These are phyloP conservation scores for Hipparchia semele DNA, from an alignment of 2,888 invertebrate genomes.

Conservation along the genomic window DNA sequence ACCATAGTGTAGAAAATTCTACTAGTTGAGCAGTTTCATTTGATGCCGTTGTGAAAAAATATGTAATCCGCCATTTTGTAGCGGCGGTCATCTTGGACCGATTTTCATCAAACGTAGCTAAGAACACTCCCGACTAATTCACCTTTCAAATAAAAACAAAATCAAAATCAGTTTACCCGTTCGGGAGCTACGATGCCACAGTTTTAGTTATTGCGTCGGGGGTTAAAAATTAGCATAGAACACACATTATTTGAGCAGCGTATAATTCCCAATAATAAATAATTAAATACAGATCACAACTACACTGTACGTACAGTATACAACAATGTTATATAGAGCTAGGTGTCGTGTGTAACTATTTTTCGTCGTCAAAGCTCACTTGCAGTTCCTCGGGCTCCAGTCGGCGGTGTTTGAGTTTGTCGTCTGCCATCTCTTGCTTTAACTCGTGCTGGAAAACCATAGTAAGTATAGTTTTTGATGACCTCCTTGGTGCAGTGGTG, in stretches of 20 bases:
- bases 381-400: constrained; percentile 56
- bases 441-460: constrained; percentile 64
- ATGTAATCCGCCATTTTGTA: too few species aligned
- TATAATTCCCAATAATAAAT: neutral
- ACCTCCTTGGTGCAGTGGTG: too few species aligned
- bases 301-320: constrained; percentile 6
- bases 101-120: too few species aligned
- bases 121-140: too few species aligned
- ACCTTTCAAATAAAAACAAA: too few species aligned
- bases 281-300: neutral
- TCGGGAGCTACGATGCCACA: too few species aligned
- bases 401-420: constrained; percentile 54
- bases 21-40: too few species aligned
- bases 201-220: too few species aligned
- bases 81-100: too few species aligned
- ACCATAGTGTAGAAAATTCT: too few species aligned
- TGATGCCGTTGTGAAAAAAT: too few species aligned
- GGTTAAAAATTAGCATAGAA: neutral
- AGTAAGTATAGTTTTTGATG: neutral
- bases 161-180: too few species aligned
- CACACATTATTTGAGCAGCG: neutral
- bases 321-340: neutral
- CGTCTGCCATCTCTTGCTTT: constrained; percentile 61
- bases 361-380: constrained; percentile 59
- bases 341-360: constrained; percentile 24